Evolutionary conservation across 2,797 vertebrate genomes (phyloP).

Genomic region (Pantherophis alleghaniensis): DNA sequence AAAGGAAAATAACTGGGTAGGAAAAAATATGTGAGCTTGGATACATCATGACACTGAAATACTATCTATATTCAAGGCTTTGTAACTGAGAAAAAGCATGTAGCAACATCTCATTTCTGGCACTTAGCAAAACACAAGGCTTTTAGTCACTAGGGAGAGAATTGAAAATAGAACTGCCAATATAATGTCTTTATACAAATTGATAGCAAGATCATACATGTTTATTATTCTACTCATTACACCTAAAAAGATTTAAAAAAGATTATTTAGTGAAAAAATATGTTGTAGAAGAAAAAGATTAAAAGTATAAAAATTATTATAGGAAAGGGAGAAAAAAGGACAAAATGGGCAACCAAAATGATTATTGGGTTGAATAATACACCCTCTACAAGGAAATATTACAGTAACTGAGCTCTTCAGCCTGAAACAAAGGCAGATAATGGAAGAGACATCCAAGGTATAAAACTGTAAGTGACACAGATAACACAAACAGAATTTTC

Average conservation of each 20-base stretch:
- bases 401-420: not conserved
- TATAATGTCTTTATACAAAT: not conserved
- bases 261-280: not conserved
- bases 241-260: not conserved
- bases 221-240: not conserved
- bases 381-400: not conserved
- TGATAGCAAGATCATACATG: not conserved
- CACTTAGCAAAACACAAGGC: not conserved
- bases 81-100: not conserved
- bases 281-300: not conserved
- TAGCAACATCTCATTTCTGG: slow-evolving; percentile 16
- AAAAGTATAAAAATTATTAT: not conserved
- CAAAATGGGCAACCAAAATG: not conserved
- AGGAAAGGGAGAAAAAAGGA: not conserved
- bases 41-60: slow-evolving; percentile 16
- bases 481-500: not conserved
- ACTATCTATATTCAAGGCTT: slow-evolving; percentile 16
- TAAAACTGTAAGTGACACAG: not conserved
- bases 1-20: slow-evolving; percentile 23
- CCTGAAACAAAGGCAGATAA: not conserved
- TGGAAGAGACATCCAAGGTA: not conserved
- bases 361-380: not conserved
- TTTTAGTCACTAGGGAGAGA: not conserved
- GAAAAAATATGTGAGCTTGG: slow-evolving; percentile 16
- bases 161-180: not conserved